Evolutionary conservation across 2,113 vertebrate species (phyloP).

Genomic region (Calcarius ornatus): DNA sequence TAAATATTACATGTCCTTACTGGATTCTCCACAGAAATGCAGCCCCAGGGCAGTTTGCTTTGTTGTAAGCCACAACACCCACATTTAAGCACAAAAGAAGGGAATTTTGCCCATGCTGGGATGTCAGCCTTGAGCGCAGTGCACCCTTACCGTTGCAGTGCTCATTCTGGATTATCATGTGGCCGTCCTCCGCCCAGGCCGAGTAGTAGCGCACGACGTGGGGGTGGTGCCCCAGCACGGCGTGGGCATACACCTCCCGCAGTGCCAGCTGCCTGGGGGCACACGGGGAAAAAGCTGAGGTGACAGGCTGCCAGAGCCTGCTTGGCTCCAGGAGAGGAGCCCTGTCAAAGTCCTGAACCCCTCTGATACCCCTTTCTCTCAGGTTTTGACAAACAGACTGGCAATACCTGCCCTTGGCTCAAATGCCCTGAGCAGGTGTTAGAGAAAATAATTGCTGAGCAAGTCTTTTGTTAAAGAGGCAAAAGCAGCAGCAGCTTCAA

Average conservation of each 20-base stretch:
- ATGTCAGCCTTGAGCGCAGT: rapidly evolving
- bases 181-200: constrained; percentile 89
- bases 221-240: constrained; percentile 93
- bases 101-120: not conserved
- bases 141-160: constrained; percentile 88
- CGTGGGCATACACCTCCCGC: constrained; percentile 93
- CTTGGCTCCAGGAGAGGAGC: not conserved
- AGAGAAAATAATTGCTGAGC: not conserved
- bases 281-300: not conserved
- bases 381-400: not conserved
- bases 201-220: constrained; percentile 98
- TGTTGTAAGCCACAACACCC: not conserved
- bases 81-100: not conserved
- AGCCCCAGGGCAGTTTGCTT: not conserved
- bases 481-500: not conserved
- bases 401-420: not conserved
- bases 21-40: not conserved
- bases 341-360: not conserved
- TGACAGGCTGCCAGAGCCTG: not conserved
- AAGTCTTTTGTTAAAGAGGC: not conserved
- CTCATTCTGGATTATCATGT: constrained; percentile 97
- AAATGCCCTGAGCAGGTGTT: not conserved
- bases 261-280: constrained; percentile 82
- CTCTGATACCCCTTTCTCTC: not conserved
- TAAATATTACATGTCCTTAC: not conserved